These are phyloP conservation scores for Gnatocerus cornutus DNA, from an alignment of 2,888 invertebrate genomes.

Conservation along the genomic window DNA sequence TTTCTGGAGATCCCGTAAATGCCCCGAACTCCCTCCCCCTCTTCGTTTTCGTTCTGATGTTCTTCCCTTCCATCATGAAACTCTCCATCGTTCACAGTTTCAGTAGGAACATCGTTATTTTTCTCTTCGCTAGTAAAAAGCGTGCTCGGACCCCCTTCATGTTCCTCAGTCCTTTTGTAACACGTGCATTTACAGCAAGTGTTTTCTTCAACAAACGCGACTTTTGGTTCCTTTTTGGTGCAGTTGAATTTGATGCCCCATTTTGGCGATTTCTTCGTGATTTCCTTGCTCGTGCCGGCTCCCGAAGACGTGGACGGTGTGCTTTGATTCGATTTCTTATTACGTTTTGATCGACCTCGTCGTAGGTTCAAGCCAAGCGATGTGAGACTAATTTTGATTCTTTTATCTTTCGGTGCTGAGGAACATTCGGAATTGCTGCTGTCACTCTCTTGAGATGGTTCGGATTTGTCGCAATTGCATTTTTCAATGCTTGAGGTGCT, in stretches of 20 bases:
- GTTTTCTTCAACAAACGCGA: constrained; percentile 57
- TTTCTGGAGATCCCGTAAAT: constrained; percentile 57
- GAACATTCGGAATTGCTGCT: constrained; percentile 59
- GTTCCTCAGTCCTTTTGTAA: constrained; percentile 64
- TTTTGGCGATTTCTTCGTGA: constrained; percentile 65
- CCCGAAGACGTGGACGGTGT: constrained; percentile 40
- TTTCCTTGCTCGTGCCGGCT: constrained; percentile 48
- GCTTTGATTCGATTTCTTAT: constrained; percentile 58
- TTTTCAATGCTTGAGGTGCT: constrained; percentile 57
- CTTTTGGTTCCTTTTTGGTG: constrained; percentile 65
- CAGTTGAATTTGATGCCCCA: constrained; percentile 69
- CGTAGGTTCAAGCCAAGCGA: constrained; percentile 65
- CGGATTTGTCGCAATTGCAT: constrained; percentile 64
- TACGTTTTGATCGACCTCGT: constrained; percentile 64
- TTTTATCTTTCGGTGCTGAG: constrained; percentile 61
- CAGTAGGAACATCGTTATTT: constrained; percentile 20
- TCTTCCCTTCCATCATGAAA: constrained; percentile 38
- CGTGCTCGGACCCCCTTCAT: constrained; percentile 56
- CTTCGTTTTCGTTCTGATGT: constrained; percentile 53
- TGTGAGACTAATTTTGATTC: constrained; percentile 63
- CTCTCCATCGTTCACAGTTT: constrained; percentile 36
- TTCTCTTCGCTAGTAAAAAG: constrained; percentile 48
- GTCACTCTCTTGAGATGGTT: constrained; percentile 60
- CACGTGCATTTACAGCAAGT: constrained; percentile 68
- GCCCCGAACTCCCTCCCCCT: constrained; percentile 57